These are phyloP conservation scores for Chelonoidis abingdonii DNA, from an alignment of 2,113 vertebrate genomes.

Conservation along the genomic window DNA sequence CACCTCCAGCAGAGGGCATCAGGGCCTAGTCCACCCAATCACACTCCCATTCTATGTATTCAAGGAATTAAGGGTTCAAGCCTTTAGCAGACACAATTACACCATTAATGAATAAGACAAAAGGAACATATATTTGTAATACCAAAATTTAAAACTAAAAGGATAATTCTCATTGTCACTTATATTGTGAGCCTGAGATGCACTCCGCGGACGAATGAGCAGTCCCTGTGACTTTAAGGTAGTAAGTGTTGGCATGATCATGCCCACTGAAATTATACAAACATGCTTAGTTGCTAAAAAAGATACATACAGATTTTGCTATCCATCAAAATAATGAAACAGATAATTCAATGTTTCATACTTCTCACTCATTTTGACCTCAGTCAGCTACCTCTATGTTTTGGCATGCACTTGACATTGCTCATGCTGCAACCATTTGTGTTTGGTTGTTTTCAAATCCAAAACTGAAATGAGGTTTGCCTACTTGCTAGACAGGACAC, in stretches of 20 bases:
- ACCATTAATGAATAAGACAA: background rate
- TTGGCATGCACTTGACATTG: background rate
- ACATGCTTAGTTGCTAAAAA: background rate
- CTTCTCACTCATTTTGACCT: background rate
- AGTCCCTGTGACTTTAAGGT: background rate
- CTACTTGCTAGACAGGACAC: background rate
- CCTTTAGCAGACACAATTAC: background rate
- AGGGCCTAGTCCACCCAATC: too few relatives aligned
- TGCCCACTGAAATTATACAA: background rate
- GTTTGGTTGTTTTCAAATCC: background rate
- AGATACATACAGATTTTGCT: background rate
- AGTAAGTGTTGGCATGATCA: background rate
- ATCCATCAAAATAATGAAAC: background rate
- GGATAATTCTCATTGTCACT: background rate
- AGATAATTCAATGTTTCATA: background rate
- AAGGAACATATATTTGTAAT: background rate
- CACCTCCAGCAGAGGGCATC: too few relatives aligned
- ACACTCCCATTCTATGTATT: background rate
- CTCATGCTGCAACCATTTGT: background rate
- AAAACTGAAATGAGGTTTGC: background rate
- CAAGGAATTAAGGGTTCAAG: background rate
- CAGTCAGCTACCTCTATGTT: background rate
- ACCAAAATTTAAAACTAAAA: background rate
- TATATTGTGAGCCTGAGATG: background rate
- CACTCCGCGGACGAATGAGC: background rate